Base-by-base conservation (phyloP, 2,797 vertebrate genomes). In the Clarias fuscus region DNA sequence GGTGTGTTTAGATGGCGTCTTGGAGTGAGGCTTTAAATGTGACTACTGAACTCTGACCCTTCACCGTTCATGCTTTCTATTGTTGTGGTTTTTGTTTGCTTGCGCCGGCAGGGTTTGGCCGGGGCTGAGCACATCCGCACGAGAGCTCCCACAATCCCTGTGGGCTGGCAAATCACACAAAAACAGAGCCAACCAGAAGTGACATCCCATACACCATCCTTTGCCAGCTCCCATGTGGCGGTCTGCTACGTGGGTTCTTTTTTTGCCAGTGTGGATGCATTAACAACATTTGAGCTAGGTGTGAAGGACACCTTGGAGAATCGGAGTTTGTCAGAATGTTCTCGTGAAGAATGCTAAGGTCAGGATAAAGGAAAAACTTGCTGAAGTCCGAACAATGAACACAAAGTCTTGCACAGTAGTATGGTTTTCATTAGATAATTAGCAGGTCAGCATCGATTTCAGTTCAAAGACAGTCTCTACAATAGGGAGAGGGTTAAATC, bases 21-120 rank as follows among this genome's bases (percentile, higher is more conserved):
- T 75, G 20, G 30, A 40, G 33, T 59, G 37, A 48, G 53, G 24
- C 70, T 75, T n/a, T 84, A 86, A 89, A 89, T 87, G 85, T 75
- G 84, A 78, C 79, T 82, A 75, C 79, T 87, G 90, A 90, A 70
- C 90, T 89, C 76, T 88, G 86, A 58, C 78, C 86, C 58, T 68
- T 43, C 79, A n/a, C 17, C 7, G 13, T 61, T 40, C 75, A 40
- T 0, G n/a, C 64, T 78, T 86, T 88, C 88, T 62, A 87, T 77
- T 86, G 86, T 78, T 24, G 27, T 61, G 33, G 72, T 59, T 68
- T 30, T 72, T 75, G 24, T 79, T 58, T 56, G 58, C 33, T 65
- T 58, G 33, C 71, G 58, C 81, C 0, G 18, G 58, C n/a, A 83
- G 84, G 83, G 48, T 48, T 78, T 76, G 70, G 48, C 75, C 83